Base-by-base conservation (phyloP, 2,113 vertebrate species). In the Fregetta grallaria region DNA sequence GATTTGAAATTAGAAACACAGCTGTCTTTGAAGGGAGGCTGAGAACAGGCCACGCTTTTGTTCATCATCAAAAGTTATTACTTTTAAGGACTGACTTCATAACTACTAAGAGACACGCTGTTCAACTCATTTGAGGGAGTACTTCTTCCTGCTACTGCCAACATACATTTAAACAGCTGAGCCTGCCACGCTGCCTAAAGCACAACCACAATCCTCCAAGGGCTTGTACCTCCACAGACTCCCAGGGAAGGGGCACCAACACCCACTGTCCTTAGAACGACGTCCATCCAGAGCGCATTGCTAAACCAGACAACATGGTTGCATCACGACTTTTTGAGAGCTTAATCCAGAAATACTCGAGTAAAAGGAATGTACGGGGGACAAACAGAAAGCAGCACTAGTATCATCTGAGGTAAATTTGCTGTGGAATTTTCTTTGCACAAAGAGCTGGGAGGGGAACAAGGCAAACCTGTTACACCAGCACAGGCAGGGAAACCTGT, bases 391-490 rank as follows among this genome's bases (percentile, higher is more conserved):
- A 94, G 61, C 83, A 88, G 79, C 12, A 3, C 29, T 29, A 25
- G 84, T 86, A 85, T 94, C 93, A 96, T 73, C 90, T 22, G 55
- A 96, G 91, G 68, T 77, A 72, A 90, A 88, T 92, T 93, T 56
- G 76, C 88, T 73, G 88, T 83, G 95, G 97, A 96, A 97, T 97
- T 95, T 97, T 65, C 92, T 96, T 68, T 75, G 61, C 89, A 95
- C 91, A 94, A 96, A 94, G 88, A 85, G 86, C 83, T 97, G 94
- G 96, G 95, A 97, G 92, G 91, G 89, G 95, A 96, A 97, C 88
- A 95, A 55, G 96, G 92, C 94, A 97, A 95, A 97, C 97, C 96
- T 94, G 96, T 97, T 97, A 96, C 92, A 94, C 97, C 86, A 93
- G 96, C 96, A 89, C 0, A 2, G 83, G 89, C 94, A 95, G 96